Base-by-base conservation (phyloP, 2,113 vertebrate genomes). In the Solea senegalensis region DNA sequence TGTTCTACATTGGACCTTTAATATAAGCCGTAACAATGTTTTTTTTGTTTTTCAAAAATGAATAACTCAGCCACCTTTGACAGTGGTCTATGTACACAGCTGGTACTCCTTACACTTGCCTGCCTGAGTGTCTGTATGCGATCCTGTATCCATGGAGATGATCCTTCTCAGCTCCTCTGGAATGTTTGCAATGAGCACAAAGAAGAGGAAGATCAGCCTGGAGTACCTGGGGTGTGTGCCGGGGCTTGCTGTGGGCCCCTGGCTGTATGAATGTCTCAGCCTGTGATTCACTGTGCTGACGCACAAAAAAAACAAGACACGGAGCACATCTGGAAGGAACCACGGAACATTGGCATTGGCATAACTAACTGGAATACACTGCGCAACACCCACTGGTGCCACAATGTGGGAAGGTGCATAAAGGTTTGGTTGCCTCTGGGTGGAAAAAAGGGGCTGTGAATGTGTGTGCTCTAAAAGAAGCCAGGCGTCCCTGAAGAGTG, bases 161-260 rank as follows among this genome's bases (percentile, higher is more conserved):
- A 90, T 89, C 88, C 82, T 88, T 81, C 85, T 83, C 72, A 40
- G 72, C 77, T 90, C 81, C 82, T 90, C 88, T 82, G 92, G 92
- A 92, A 92, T 93, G 92, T 89, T 80, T 86, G 89, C 88, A 85
- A 89, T 91, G 85, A 78, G 69, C 65, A 74, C 76, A 81, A 76
- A 83, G 73, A 74, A 56, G 65, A 80, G 53, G 63, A 79, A 60
- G 66, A 80, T 76, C 68, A 11, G 63, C 70, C 77, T 6, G 45
- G 21, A 81, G 74, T 83, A 91, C 88, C 88, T 90, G 79, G 72
- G 74, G 80, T 84, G 66, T 78, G 39, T 73, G 86, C 65, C 64
- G 7, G 1, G 46, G 55, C 91, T 73, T 85, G 88, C 82, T 68
- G 57, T 3, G 66, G 65, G 79, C 80, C 81, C 34, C 76, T 0